Evolutionary conservation across 92 coral and sea anemone genomes (phyloP), one percentile per base, ranked within the genome.

Genomic region (Isaurus tuberculatus): DNA sequence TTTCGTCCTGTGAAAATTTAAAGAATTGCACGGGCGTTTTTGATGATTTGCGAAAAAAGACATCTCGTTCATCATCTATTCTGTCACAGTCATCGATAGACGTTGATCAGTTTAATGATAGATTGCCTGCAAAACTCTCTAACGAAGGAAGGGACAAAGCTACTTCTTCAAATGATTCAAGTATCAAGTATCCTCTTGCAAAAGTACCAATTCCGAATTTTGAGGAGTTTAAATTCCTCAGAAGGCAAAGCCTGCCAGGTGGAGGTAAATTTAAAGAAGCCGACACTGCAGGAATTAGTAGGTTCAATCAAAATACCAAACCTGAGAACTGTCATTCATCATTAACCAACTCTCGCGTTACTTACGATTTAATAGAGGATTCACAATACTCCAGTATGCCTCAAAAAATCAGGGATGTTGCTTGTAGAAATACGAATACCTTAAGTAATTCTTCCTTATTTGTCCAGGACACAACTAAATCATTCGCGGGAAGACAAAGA

Each of bases 181-280:
- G 93, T 46, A 83, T 78, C 30, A 80, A 94, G 33, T 84, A 87
- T 48, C 98, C 95, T 10, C 48, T 89, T 26, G 97, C 98, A 3
- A 83, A 86, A 57, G 77, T 88, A 22, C 99, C 94, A 8, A 92
- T 97, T 13, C 99, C 99, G 13, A 82, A 92, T 22, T 97, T 94
- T 74, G 91, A 93, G 64, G 99, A 97, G 80, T 97, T 97, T 44
- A 94, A 87, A 58, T 85, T 86, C 61, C 85, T 70, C 61, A 91
- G 75, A 48, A 53, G 88, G 9, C 74, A 63, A 6, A 86, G 44
- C 48, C 57, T 63, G 13, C 44, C 84, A 31, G 70, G 37, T 19
- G 81, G 8, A 49, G 80, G 40, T 72, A 65, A 9, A 61, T 4
- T 8, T 25, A 42, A 28, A 19, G 17, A 25, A 22, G 20, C 82